Percentiles rank a stretch among this genome's conserved stretches.
These are phyloP conservation scores for Isaurus tuberculatus DNA, from an alignment of 92 coral and sea anemone species.

Conservation along the genomic window DNA sequence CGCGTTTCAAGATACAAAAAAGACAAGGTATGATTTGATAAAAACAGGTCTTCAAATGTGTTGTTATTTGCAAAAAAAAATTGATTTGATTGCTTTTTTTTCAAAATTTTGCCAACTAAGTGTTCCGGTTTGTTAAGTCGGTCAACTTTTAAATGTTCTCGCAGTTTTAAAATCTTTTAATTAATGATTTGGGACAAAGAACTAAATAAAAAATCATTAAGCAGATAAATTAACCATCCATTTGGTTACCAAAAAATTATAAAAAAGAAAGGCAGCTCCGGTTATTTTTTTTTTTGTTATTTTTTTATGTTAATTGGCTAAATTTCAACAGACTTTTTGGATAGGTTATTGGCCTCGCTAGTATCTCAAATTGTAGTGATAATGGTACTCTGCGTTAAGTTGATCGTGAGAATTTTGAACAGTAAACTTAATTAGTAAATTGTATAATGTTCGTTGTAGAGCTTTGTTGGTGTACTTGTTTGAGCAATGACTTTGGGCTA, in stretches of 20 bases:
- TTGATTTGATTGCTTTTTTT: background rate
- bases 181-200: background rate
- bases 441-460: too few relatives aligned
- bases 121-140: background rate
- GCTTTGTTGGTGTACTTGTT: background rate
- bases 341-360: constrained; percentile 7
- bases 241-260: background rate
- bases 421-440: background rate
- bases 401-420: background rate
- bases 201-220: background rate
- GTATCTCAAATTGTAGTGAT: background rate
- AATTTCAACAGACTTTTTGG: background rate
- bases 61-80: background rate
- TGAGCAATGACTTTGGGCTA: background rate
- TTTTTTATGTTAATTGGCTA: background rate
- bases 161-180: background rate
- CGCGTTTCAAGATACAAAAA: too few relatives aligned
- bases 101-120: background rate
- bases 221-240: background rate
- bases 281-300: background rate
- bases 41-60: too few relatives aligned
- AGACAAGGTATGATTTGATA: too few relatives aligned
- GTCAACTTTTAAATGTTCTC: background rate
- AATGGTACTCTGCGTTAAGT: background rate
- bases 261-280: background rate